Evolutionary conservation across 2,888 invertebrate species (phyloP).

Genomic region (Lysandra coridon): DNA sequence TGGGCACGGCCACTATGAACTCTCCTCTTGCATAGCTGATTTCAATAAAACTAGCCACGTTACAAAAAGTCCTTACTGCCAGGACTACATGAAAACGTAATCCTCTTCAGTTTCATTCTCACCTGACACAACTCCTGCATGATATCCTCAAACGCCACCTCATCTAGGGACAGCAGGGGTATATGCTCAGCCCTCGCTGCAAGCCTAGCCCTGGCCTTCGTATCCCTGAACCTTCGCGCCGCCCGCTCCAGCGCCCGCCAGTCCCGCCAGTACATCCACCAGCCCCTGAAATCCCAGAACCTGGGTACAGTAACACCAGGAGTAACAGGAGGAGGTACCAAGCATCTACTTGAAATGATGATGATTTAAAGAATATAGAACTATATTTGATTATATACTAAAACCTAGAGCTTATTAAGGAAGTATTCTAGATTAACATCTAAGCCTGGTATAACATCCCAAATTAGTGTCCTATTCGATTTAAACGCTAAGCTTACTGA

Average conservation of each 20-base stretch:
- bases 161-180: slow-evolving; percentile 73
- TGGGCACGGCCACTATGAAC: too few relatives aligned
- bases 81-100: too few relatives aligned
- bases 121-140: slow-evolving; percentile 81
- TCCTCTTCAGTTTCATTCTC: slow-evolving; percentile 31
- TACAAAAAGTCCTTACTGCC: too few relatives aligned
- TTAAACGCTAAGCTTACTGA: background rate
- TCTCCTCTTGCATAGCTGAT: too few relatives aligned
- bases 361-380: background rate
- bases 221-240: slow-evolving; percentile 69
- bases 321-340: background rate
- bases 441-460: background rate
- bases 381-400: background rate
- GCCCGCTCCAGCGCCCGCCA: slow-evolving; percentile 73
- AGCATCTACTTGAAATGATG: background rate
- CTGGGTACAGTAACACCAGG: slow-evolving; percentile 16
- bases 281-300: slow-evolving; percentile 45
- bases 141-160: slow-evolving; percentile 79
- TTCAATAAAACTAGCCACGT: too few relatives aligned
- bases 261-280: slow-evolving; percentile 78
- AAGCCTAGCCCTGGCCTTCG: slow-evolving; percentile 73
- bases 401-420: background rate
- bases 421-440: background rate
- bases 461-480: background rate
- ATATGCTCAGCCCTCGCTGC: slow-evolving; percentile 75